Evolutionary conservation across 2,113 vertebrate genomes (phyloP), one percentile per base, ranked within the genome.

Genomic region (Piprites chloris): DNA sequence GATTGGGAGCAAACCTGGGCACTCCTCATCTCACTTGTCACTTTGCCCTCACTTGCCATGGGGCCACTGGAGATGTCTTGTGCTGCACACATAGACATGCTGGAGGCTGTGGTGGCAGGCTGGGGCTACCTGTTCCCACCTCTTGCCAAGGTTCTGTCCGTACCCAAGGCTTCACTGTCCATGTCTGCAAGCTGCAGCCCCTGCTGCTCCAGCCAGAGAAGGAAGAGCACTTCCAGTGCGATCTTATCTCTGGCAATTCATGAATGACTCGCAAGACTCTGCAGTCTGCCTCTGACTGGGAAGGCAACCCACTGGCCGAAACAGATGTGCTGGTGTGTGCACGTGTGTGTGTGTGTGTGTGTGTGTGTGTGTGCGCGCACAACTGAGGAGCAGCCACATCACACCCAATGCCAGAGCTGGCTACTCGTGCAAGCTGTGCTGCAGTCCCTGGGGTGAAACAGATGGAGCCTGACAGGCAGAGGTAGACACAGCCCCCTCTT

Each of bases 131-230:
- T 2, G 0, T 92, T 47, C 62, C 22, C 41, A 49, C 52, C 39
- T 46, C 5, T 0, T 35, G 49, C 3, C 2, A 0, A 86, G 33
- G 41, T 89, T 47, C 42, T 55, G 73, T 59, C 35, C 63, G 20
- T 83, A 80, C 52, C 27, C 19, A 47, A 20, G 75, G 44, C 75
- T 84, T 84, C 2, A 0, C 30, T 72, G 42, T 74, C 61, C 37
- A 41, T 58, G 14, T 41, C 14, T 0, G 2, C 3, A 17, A 52
- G 27, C 50, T 55, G 5, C 1, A 33, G 49, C 41, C 68, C 1
- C 0, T 2, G 8, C 18, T 68, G 46, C 61, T 89, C 17, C 49
- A 13, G 27, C 59, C 6, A 5, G 58, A 74, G 62, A 91, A 94
- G 89, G 75, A 33, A 3, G 67, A 84, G 85, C 87, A 93, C 85